Conservation (phyloP, 2,888 invertebrate species). For the Amphimallon solstitiale region DNA sequence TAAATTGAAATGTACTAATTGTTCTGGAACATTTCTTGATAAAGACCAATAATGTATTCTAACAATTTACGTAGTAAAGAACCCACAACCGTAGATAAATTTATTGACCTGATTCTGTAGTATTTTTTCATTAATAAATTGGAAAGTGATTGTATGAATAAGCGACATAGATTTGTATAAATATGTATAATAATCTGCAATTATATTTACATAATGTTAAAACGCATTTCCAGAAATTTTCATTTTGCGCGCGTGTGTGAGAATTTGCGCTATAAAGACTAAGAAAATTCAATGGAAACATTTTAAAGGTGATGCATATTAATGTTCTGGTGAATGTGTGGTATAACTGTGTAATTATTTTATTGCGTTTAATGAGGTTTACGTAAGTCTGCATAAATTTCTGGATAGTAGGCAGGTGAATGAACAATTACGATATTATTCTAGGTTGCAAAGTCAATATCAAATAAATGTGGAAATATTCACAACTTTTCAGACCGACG, state of each 20-base stretch:
- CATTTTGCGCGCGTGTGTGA: slow-evolving; percentile 11
- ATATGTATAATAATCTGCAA: slow-evolving; percentile 26
- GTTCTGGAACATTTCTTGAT: neutral
- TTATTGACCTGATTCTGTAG: slow-evolving; percentile 25
- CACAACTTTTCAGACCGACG: too few relatives aligned
- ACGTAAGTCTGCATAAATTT: too few relatives aligned
- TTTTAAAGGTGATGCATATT: too few relatives aligned
- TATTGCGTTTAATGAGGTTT: too few relatives aligned
- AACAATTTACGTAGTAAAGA: neutral
- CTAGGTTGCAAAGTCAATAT: too few relatives aligned
- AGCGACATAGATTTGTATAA: slow-evolving; percentile 27
- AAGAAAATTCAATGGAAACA: too few relatives aligned
- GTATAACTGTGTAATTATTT: too few relatives aligned
- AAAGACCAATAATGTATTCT: neutral
- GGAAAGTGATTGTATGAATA: slow-evolving; percentile 35
- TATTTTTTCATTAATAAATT: slow-evolving; percentile 29
- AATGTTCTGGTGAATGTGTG: too few relatives aligned
- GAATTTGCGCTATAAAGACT: neutral
- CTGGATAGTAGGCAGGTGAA: neutral
- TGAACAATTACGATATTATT: neutral
- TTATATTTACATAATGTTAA: slow-evolving; percentile 18
- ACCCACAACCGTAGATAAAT: neutral
- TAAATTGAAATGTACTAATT: too few relatives aligned
- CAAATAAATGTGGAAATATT: too few relatives aligned
- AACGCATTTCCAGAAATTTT: neutral